A percentile compares a stretch with the other conserved stretches of the same genome.
Evolutionary conservation across 1,140 invertebrate species (phyloP).

Genomic region (Phymorhynchus buccinoides): DNA sequence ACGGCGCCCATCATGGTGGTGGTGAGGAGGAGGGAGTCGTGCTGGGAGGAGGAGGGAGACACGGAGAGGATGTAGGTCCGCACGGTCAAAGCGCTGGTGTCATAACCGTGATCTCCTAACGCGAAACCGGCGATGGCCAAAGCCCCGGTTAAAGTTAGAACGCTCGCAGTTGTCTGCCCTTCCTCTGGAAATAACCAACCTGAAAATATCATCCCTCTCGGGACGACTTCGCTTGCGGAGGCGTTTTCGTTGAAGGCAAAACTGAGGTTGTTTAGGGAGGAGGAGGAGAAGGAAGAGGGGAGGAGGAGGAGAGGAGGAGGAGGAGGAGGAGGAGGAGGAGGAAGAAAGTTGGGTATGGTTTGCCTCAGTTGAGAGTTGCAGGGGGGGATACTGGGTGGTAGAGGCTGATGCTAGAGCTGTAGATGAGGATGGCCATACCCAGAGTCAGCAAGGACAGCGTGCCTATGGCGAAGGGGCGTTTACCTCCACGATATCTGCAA

Average conservation of each 20-base stretch:
- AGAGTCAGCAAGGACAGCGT: too few species aligned
- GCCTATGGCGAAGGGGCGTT: too few species aligned
- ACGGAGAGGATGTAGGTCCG: slow-evolving; percentile 5
- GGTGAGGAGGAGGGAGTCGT: background rate
- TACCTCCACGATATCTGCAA: too few species aligned
- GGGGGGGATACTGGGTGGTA: too few species aligned
- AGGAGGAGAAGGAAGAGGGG: too few species aligned
- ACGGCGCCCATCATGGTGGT: background rate
- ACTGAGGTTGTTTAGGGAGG: background rate
- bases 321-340: too few species aligned
- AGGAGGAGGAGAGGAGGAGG: too few species aligned
- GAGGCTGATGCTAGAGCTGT: too few species aligned
- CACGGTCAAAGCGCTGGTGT: background rate
- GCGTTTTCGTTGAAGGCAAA: background rate
- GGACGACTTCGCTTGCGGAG: background rate
- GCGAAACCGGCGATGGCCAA: background rate
- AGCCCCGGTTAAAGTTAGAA: background rate
- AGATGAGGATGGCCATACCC: too few species aligned
- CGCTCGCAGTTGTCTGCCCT: background rate
- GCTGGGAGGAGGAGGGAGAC: background rate
- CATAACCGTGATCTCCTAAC: background rate
- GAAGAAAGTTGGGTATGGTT: too few species aligned
- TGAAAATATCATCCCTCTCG: too few species aligned
- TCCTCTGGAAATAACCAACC: background rate
- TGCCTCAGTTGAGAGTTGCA: too few species aligned